phyloP scores from a whole-genome alignment of 2,888 invertebrate genomes.

The Dryobotodes eremita region DNA sequence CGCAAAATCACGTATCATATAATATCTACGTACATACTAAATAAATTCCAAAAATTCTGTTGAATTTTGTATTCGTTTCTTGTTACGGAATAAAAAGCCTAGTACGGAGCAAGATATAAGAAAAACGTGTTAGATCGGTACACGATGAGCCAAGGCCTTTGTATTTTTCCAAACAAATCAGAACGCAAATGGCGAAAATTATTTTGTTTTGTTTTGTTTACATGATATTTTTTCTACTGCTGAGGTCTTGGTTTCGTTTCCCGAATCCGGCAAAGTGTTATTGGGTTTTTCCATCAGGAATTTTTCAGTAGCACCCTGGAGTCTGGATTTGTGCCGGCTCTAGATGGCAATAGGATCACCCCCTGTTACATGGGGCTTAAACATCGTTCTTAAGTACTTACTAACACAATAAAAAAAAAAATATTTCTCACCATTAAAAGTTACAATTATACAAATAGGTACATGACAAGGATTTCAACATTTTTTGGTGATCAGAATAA shows the following conservation, averaged over 20 bases:
- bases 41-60: slow-evolving; percentile 28
- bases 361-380: background rate
- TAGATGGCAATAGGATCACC: background rate
- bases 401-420: background rate
- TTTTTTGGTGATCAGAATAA: too few relatives aligned
- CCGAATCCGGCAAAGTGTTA: background rate
- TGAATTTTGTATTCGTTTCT: slow-evolving; percentile 59
- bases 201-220: slow-evolving; percentile 32
- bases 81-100: slow-evolving; percentile 59
- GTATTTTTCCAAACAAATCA: slow-evolving; percentile 29
- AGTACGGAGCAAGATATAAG: slow-evolving; percentile 38
- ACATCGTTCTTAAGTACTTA: background rate
- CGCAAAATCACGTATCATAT: slow-evolving; percentile 35
- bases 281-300: background rate
- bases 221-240: background rate
- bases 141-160: slow-evolving; percentile 31
- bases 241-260: background rate
- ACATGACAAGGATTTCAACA: too few relatives aligned
- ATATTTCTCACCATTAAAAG: too few relatives aligned
- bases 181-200: slow-evolving; percentile 31
- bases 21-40: slow-evolving; percentile 29
- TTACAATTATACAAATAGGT: too few relatives aligned
- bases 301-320: background rate
- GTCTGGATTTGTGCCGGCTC: background rate
- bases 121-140: slow-evolving; percentile 52